phyloP scores from a whole-genome alignment of 2,113 vertebrate species.

The Corythornis vintsioides region DNA sequence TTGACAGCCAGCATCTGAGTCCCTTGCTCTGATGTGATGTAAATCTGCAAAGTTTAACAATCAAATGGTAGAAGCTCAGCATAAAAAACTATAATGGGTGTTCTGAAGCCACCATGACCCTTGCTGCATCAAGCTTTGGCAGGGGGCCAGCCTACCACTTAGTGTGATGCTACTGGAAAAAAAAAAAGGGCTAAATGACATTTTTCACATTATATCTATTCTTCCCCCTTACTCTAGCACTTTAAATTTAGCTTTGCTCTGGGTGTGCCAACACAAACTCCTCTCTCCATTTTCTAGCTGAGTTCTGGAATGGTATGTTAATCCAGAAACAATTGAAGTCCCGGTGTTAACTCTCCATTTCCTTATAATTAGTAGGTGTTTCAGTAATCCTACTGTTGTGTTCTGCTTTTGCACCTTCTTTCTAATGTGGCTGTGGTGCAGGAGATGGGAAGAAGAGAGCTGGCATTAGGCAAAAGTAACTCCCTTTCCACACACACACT shows the following conservation, averaged over 20 bases:
- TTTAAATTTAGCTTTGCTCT: constrained; percentile 8
- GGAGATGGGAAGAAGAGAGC: neutral
- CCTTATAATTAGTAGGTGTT: neutral
- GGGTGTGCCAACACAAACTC: neutral
- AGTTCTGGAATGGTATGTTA: constrained; percentile 28
- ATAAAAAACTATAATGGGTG: neutral
- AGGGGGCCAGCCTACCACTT: constrained; percentile 69
- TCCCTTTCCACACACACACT: neutral
- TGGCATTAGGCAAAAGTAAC: neutral
- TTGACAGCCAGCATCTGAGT: neutral
- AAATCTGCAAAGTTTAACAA: neutral
- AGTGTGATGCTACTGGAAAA: constrained; percentile 23
- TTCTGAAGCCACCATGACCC: constrained; percentile 14
- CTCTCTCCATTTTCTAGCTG: neutral
- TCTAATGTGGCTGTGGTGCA: neutral
- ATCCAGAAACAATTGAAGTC: constrained; percentile 27
- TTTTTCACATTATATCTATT: neutral
- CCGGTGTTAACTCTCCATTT: neutral
- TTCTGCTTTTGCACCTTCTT: neutral
- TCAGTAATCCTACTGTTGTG: neutral
- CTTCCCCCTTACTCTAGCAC: neutral
- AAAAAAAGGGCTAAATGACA: constrained; percentile 1
- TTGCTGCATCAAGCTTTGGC: constrained; percentile 60
- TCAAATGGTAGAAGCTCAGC: constrained; percentile 7
- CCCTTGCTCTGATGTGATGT: neutral